Evolutionary conservation across 1,140 invertebrate species (phyloP).

Genomic region (Bradysia coprophila): DNA sequence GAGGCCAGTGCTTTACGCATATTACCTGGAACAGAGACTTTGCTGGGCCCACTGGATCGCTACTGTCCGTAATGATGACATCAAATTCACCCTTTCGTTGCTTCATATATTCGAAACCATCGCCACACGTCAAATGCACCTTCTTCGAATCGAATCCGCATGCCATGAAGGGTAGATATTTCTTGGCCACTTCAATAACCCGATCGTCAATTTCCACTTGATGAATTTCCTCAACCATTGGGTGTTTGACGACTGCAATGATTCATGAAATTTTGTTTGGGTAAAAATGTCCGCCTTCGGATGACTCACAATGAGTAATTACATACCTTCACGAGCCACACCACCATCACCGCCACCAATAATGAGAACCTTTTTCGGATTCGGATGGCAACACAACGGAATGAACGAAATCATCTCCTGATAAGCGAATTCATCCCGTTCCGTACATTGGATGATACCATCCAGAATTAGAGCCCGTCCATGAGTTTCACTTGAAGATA

Average conservation of each 20-base stretch:
- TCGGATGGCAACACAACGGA: slow-evolving; percentile 77
- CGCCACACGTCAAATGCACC: slow-evolving; percentile 66
- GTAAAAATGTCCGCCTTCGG: no score
- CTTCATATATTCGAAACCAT: slow-evolving; percentile 91
- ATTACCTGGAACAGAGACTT: slow-evolving; percentile 42
- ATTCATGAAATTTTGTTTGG: no score
- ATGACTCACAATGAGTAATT: no score
- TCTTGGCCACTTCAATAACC: slow-evolving; percentile 83
- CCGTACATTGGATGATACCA: slow-evolving; percentile 92
- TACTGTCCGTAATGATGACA: slow-evolving; percentile 96
- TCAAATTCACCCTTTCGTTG: slow-evolving; percentile 76
- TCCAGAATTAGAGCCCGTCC: slow-evolving; percentile 83
- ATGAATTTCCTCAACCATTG: slow-evolving; percentile 63
- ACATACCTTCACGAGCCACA: slow-evolving; percentile 84
- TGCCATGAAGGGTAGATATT: slow-evolving; percentile 82
- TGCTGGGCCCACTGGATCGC: slow-evolving; percentile 80
- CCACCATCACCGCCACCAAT: slow-evolving; percentile 88
- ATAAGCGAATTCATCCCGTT: slow-evolving; percentile 93
- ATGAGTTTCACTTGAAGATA: slow-evolving; percentile 50
- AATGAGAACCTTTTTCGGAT: slow-evolving; percentile 84
- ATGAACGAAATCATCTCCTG: slow-evolving; percentile 97
- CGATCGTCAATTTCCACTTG: slow-evolving; percentile 90
- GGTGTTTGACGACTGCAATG: slow-evolving; percentile 90
- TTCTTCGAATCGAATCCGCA: slow-evolving; percentile 69
- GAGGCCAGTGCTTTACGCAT: no score